phyloP scores from a whole-genome alignment of 2,888 invertebrate species.

The Coremacera marginata region DNA sequence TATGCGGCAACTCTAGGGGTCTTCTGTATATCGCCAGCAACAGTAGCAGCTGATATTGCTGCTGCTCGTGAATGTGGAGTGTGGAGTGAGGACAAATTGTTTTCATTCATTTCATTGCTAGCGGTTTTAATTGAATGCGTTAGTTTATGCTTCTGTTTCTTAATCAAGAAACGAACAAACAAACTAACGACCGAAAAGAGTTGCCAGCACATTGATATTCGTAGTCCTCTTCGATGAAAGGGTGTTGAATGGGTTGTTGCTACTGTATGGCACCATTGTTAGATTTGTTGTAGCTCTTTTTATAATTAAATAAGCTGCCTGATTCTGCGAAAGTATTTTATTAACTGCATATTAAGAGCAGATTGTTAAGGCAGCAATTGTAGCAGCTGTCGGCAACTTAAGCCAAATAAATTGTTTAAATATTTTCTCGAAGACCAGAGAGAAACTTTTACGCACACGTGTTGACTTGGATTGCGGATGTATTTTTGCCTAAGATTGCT shows the following conservation, averaged over 20 bases:
- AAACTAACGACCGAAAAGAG: too few species aligned
- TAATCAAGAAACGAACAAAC: too few species aligned
- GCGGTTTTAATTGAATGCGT: conserved; percentile 25
- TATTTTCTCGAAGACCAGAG: too few species aligned
- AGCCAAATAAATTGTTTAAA: too few species aligned
- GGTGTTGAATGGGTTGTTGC: background rate
- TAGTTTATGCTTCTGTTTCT: background rate
- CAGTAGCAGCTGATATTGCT: background rate
- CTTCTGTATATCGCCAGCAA: background rate
- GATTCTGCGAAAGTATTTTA: conserved; percentile 21
- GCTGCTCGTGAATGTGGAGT: background rate
- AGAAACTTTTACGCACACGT: too few species aligned
- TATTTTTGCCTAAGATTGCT: background rate
- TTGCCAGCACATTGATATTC: too few species aligned
- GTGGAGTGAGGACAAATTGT: conserved; percentile 32
- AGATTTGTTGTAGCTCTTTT: background rate
- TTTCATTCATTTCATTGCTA: conserved; percentile 28
- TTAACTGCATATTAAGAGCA: background rate
- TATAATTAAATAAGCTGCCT: background rate
- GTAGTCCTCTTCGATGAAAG: background rate
- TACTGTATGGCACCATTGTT: background rate
- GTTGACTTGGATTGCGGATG: too few species aligned
- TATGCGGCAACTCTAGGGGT: background rate
- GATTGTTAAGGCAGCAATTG: background rate
- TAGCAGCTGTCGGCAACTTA: too few species aligned